Evolutionary conservation across 2,113 vertebrate species (phyloP), one percentile per base, ranked within the genome.

Genomic region (Motacilla tschutschensis): DNA sequence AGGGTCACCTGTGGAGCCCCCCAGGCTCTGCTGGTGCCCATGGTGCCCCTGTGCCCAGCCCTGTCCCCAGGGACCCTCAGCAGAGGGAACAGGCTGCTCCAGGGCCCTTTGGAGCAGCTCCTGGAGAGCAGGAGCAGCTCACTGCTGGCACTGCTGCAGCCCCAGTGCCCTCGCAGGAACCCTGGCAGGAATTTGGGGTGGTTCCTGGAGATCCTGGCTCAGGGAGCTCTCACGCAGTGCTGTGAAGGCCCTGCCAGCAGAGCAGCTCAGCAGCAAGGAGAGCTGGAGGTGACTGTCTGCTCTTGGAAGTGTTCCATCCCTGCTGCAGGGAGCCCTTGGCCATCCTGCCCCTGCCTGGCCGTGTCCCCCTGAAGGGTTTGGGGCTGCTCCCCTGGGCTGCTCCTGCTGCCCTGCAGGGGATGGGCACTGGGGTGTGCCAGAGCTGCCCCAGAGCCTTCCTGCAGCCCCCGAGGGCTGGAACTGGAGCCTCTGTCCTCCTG

Each of bases 81-180:
- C 58, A 4, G 6, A 9, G 40, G 40, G 17, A 1, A 29, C 9
- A 24, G 5, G 5, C 57, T 24, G 19, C 40, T 35, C 9, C 0
- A 3, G 73, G 69, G 48, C 6, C 1, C 38, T n/a, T 17, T 60
- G 74, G 73, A 72, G 74, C 33, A 33, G 33, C 33, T 33, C 33
- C 33, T 33, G 33, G 33, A 33, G 33, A 33, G 33, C 50, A 64
- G 59, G 53, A 57, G 2, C 44, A 57, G 54, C 67, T 75, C 20
- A 0, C 1, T 33, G n/a, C 87, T 35, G 36, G 47, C 75, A 20
- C 5, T 2, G 0, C 28, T 7, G 2, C 1, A 13, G 38, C 48
- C 35, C 6, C 58, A 9, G 1, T 6, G 1, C 7, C 8, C 11
- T 17, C 21, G n/a, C 33, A 1, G 14, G 64, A 63, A 67, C 6